Base-by-base conservation (phyloP, 2,888 invertebrate species). In the Agapostemon virescens region DNA sequence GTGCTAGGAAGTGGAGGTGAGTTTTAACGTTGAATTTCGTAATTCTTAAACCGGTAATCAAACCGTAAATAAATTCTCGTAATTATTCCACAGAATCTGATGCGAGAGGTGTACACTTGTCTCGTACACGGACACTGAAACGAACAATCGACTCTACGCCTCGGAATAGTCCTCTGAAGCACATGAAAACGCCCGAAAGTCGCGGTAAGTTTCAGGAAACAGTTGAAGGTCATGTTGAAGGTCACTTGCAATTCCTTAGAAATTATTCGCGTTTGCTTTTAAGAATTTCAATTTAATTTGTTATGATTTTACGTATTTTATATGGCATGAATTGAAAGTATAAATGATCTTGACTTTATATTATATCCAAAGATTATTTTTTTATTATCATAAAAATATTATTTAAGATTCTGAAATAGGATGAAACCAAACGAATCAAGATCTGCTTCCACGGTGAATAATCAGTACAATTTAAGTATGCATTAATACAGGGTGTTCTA, bases 121-220 rank as follows among this genome's bases (percentile, higher is more conserved):
- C 61, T 15, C 67, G 61, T 30, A 49, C 49, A 1, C 33, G 63
- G 9, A 69, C 66, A 13, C 0, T 30, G 0, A 77, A 71, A 66
- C 49, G 63, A 2, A 64, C 23, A 36, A 9, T 70, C 49, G 55
- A 71, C 5, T 61, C 17, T 20, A 81, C 77, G 15, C 77, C 81
- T 17, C 40, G 38, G 0, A 33, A 70, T 20, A 81, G 55, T 26
- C 74, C 81, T 1, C 26, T 36, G n/a, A 74, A 71, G 1, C 55
- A 63, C 26, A 9, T 15, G 7, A 80, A 55, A 4, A 72, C 77
- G 30, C 69, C 74, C 36, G 73, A 77, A 55, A 63, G 55, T 42
- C 30, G 33, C 9, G 77, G 81, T 82, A 42, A 15, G 55, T 66
- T 38, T 13, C 11, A 52, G 15, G 15, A 4, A 26, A 6, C 49